These are phyloP conservation scores for Scomberomorus guttatus DNA, from an alignment of 2,797 vertebrate species.

Conservation along the genomic window DNA sequence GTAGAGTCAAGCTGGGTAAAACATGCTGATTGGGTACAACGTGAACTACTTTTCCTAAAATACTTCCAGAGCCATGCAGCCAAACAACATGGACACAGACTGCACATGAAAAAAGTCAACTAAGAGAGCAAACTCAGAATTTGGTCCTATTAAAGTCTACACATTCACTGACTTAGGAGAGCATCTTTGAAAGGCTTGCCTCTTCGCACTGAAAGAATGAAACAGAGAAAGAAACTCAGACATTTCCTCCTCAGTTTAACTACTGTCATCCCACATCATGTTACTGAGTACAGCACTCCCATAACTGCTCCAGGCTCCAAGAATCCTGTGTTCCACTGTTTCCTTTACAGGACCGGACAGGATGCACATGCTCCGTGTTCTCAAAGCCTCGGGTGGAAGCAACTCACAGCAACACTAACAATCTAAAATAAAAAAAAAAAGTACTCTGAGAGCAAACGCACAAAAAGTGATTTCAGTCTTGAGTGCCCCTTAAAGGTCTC, in stretches of 20 bases:
- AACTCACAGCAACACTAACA: slow-evolving; percentile 18
- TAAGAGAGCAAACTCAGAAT: slow-evolving; percentile 23
- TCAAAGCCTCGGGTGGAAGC: slow-evolving; percentile 64
- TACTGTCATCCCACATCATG: slow-evolving; percentile 57
- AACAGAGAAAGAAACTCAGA: slow-evolving; percentile 17
- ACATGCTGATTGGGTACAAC: slow-evolving; percentile 34
- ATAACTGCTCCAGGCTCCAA: slow-evolving; percentile 64
- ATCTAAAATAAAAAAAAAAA: slow-evolving; percentile 11
- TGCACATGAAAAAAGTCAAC: slow-evolving; percentile 1
- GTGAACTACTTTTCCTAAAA: slow-evolving; percentile 43
- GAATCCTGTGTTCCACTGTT: slow-evolving; percentile 62
- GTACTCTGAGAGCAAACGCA: slow-evolving; percentile 43
- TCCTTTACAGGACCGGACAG: slow-evolving; percentile 70
- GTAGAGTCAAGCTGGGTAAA: slow-evolving; percentile 25
- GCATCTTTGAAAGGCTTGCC: slow-evolving; percentile 10
- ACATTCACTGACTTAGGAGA: slow-evolving; percentile 12
- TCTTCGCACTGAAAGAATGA: slow-evolving; percentile 26
- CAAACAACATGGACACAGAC: background rate
- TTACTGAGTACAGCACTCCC: slow-evolving; percentile 53
- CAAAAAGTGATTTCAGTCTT: slow-evolving; percentile 72
- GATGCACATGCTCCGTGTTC: slow-evolving; percentile 73
- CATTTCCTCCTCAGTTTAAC: slow-evolving; percentile 36
- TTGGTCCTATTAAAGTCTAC: slow-evolving; percentile 35
- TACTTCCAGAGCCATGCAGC: slow-evolving; percentile 12
- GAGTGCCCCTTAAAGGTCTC: slow-evolving; percentile 78